Conservation (phyloP, 2,888 invertebrate species). For the Graphium colonna region DNA sequence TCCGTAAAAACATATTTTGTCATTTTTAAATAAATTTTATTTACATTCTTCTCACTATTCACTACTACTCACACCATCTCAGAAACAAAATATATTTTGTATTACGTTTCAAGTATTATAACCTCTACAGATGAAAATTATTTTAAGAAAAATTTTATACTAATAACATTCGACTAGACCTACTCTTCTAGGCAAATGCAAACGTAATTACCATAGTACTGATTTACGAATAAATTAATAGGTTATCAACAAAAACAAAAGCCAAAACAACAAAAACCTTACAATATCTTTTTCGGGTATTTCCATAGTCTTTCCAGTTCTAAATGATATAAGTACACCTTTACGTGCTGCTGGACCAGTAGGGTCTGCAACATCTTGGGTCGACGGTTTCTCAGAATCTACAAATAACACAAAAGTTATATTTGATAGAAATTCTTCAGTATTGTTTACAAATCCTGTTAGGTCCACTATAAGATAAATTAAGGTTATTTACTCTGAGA, state of each 20-base stretch:
- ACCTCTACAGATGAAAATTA: too few species aligned
- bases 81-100: too few species aligned
- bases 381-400: slow-evolving; percentile 68
- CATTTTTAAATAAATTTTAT: too few species aligned
- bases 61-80: too few species aligned
- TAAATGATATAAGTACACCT: slow-evolving; percentile 89
- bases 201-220: slow-evolving; percentile 1
- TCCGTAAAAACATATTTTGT: too few species aligned
- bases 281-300: slow-evolving; percentile 93
- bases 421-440: not conserved
- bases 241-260: not conserved
- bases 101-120: too few species aligned
- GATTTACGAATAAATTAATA: not conserved
- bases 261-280: slow-evolving; percentile 52
- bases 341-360: slow-evolving; percentile 89
- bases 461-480: not conserved
- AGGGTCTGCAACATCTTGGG: slow-evolving; percentile 82
- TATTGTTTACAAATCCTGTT: not conserved
- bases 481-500: slow-evolving; percentile 55
- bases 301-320: slow-evolving; percentile 90
- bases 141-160: too few species aligned
- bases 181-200: too few species aligned
- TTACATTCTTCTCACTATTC: too few species aligned
- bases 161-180: too few species aligned
- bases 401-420: slow-evolving; percentile 32